Evolutionary conservation across 53 echinoderm and acorn worm species (phyloP), one percentile per base, ranked within the genome.

Genomic region (Echinometra lucunter): DNA sequence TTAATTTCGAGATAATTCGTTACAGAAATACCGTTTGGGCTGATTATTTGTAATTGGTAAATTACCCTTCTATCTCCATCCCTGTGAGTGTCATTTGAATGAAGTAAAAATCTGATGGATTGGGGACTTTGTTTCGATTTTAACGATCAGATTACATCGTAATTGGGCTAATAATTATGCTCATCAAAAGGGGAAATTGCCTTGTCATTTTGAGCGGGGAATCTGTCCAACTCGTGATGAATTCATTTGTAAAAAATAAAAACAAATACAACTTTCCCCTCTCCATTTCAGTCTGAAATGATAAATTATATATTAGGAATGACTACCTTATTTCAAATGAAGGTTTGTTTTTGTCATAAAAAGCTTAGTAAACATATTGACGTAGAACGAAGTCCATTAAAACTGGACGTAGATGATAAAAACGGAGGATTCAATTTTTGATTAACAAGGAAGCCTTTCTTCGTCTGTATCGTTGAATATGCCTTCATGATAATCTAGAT

Each of bases 1-100:
- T 19, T 44, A 40, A 42, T 49, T 85, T n/a, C 15, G 47, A 45
- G 27, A 2, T 85, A 11, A 85, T 85, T 49, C 28, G 49, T 28
- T 49, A 49, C 7, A 49, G 12, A 28, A 12, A 30, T 37, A 85
- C n/a, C 27, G 49, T 85, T 85, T 85, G 10, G 85, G 47, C 28
- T 85, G 30, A 85, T 85, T 85, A 49, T 49, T 85, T 47, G 30
- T 85, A 85, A 85, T 81, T 53, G 85, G 45, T 13, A 49, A 44
- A 49, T 85, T 85, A 85, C 85, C 28, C 45, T 49, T 53, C 16
- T 49, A 85, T 85, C 49, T 85, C 53, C 27, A 53, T n/a, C 13
- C 19, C 11, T 18, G 0, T 38, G 78, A 2, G 42, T 49, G 47
- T 49, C 85, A 27, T n/a, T 85, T 85, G 85, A 45, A 28, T 27